phyloP scores from a whole-genome alignment of 2,797 vertebrate species.

The Pristis pectinata region DNA sequence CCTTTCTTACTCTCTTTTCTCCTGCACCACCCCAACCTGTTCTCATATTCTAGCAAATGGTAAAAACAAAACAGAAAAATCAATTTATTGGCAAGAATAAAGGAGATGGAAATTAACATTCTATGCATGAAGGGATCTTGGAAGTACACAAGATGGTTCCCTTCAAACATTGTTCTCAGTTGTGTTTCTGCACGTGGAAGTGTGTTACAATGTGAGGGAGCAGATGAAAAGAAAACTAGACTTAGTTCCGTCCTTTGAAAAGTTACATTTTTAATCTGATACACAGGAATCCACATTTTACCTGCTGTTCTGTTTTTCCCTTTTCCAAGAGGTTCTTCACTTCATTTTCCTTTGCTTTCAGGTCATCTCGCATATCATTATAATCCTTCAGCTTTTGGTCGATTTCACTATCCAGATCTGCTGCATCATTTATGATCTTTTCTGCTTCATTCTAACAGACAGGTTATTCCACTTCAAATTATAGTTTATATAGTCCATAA shows the following conservation, averaged over 20 bases:
- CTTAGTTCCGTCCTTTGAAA: no score
- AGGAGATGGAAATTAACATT: not conserved
- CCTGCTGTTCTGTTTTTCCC: conserved; percentile 91
- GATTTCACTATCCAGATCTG: conserved; percentile 79
- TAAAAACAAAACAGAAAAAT: not conserved
- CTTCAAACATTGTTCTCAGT: no score
- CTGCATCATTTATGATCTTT: conserved; percentile 86
- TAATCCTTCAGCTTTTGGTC: conserved; percentile 86
- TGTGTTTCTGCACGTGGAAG: no score
- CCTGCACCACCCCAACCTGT: not conserved
- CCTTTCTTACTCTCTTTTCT: not conserved
- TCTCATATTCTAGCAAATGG: not conserved
- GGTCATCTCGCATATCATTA: conserved; percentile 82
- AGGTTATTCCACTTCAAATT: not conserved
- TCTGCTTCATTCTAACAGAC: conserved; percentile 73
- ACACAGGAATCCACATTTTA: conserved; percentile 44
- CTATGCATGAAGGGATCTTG: not conserved
- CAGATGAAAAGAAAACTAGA: no score
- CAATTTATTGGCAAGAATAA: not conserved
- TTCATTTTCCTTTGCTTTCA: conserved; percentile 79
- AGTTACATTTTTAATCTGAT: not conserved
- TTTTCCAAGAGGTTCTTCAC: conserved; percentile 89
- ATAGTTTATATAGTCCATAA: not conserved
- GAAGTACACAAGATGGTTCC: not conserved
- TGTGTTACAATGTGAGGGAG: no score